A percentile compares a stretch with the other conserved stretches of the same genome.
Evolutionary conservation across 1,140 invertebrate species (phyloP).

Genomic region (Grapholita molesta): DNA sequence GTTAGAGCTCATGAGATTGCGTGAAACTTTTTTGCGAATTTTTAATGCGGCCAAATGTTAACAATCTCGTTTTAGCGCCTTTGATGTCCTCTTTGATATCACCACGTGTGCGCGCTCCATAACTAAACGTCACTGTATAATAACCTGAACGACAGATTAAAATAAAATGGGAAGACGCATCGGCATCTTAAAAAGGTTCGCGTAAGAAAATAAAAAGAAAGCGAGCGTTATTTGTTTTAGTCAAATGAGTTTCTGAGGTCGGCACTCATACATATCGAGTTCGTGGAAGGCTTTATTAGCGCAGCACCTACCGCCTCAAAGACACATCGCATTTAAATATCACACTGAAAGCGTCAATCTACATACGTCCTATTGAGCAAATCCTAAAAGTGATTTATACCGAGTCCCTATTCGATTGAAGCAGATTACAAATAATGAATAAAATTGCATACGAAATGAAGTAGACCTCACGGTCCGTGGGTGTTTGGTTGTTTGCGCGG

Average conservation of each 20-base stretch:
- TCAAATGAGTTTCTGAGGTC: slow-evolving; percentile 69
- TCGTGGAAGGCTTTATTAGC: slow-evolving; percentile 62
- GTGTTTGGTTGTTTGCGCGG: slow-evolving; percentile 60
- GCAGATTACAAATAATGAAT: slow-evolving; percentile 78
- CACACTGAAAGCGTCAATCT: slow-evolving; percentile 72
- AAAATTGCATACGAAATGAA: slow-evolving; percentile 77
- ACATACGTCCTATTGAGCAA: slow-evolving; percentile 67
- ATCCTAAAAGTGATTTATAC: slow-evolving; percentile 74
- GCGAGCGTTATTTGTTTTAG: slow-evolving; percentile 60
- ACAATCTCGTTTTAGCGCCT: slow-evolving; percentile 8
- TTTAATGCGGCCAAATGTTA: slow-evolving; percentile 8
- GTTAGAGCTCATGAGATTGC: not conserved
- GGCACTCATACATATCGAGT: slow-evolving; percentile 40
- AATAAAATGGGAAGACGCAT: slow-evolving; percentile 47
- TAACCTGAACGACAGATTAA: slow-evolving; percentile 46
- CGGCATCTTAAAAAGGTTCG: slow-evolving; percentile 56
- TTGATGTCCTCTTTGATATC: slow-evolving; percentile 16
- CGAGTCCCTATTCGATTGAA: slow-evolving; percentile 70
- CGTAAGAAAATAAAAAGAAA: slow-evolving; percentile 56
- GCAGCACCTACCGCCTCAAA: slow-evolving; percentile 50
- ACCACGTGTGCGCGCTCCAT: not conserved
- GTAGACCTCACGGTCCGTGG: slow-evolving; percentile 47
- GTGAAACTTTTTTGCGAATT: not conserved
- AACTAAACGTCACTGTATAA: slow-evolving; percentile 12
- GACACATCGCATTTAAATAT: slow-evolving; percentile 64